phyloP scores from a whole-genome alignment of 1,140 invertebrate species.

The Pseudomyrmex concolor region DNA sequence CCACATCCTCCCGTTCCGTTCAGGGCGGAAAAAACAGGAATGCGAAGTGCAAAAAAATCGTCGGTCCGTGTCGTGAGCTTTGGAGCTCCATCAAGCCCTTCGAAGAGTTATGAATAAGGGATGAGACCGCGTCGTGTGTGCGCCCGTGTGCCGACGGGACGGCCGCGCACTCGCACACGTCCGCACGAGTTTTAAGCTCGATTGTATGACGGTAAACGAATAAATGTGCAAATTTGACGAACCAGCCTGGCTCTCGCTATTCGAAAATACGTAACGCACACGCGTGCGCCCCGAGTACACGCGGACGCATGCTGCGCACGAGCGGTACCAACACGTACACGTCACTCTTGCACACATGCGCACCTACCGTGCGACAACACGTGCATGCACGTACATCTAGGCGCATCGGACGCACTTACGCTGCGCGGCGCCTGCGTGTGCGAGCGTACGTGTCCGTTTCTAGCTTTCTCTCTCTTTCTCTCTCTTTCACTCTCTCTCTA shows the following conservation, averaged over 20 bases:
- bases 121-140: slow-evolving; percentile 70
- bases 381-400: slow-evolving; percentile 45
- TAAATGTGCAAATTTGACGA: slow-evolving; percentile 82
- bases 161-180: slow-evolving; percentile 67
- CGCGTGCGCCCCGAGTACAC: slow-evolving; percentile 52
- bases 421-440: background rate
- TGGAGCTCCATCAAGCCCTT: slow-evolving; percentile 73
- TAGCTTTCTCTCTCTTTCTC: too few relatives aligned
- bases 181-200: slow-evolving; percentile 72
- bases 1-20: background rate
- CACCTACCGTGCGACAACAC: background rate
- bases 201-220: slow-evolving; percentile 79
- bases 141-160: slow-evolving; percentile 62
- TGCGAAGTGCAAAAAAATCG: slow-evolving; percentile 49
- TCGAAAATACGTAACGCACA: slow-evolving; percentile 66
- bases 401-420: slow-evolving; percentile 50
- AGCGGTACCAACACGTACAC: slow-evolving; percentile 27
- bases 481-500: too few relatives aligned
- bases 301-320: slow-evolving; percentile 53
- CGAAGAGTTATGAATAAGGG: slow-evolving; percentile 78
- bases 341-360: slow-evolving; percentile 16
- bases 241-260: slow-evolving; percentile 66
- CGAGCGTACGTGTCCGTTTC: slow-evolving; percentile 9
- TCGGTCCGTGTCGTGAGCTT: slow-evolving; percentile 57
- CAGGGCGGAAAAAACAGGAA: slow-evolving; percentile 49